Evolutionary conservation across 2,888 invertebrate genomes (phyloP).

Genomic region (Dryomyza anilis): DNA sequence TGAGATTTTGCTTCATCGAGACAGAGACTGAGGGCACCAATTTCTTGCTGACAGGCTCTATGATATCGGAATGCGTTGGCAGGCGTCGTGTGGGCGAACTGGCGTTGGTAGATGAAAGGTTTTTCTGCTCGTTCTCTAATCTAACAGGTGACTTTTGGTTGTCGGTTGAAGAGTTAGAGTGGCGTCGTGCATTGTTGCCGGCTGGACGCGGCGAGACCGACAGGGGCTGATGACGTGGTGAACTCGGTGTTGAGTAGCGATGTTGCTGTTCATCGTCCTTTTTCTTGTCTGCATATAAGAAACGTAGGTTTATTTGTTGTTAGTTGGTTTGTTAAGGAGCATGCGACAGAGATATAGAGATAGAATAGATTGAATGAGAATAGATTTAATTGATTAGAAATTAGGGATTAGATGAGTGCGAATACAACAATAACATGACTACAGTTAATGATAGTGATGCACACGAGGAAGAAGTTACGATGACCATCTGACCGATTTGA

Average conservation of each 20-base stretch:
- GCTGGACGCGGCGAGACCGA: conserved; percentile 29
- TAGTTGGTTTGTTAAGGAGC: background rate
- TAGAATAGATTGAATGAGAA: conserved; percentile 1
- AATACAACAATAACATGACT: too few species aligned
- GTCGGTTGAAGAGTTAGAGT: conserved; percentile 29
- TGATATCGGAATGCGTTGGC: conserved; percentile 30
- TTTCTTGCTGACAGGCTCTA: conserved; percentile 35
- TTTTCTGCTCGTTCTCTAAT: conserved; percentile 29
- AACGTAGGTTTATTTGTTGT: conserved; percentile 19
- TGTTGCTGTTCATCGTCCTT: conserved; percentile 51
- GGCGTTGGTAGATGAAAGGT: background rate
- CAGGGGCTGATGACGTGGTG: conserved; percentile 38
- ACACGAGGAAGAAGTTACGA: too few species aligned
- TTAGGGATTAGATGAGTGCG: too few species aligned
- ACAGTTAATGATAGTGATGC: too few species aligned
- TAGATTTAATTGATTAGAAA: too few species aligned
- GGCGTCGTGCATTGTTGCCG: conserved; percentile 33
- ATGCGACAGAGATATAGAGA: conserved; percentile 23
- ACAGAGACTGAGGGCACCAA: conserved; percentile 50
- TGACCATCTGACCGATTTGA: too few species aligned
- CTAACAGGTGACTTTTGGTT: conserved; percentile 24
- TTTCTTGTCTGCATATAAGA: conserved; percentile 51
- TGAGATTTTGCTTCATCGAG: conserved; percentile 57
- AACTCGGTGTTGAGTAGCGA: conserved; percentile 46
- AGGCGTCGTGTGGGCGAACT: conserved; percentile 16